Percentiles rank a stretch among this genome's conserved stretches.
These are phyloP conservation scores for Stichodactyla helianthus DNA, from an alignment of 64 coral and sea anemone genomes.

Conservation along the genomic window DNA sequence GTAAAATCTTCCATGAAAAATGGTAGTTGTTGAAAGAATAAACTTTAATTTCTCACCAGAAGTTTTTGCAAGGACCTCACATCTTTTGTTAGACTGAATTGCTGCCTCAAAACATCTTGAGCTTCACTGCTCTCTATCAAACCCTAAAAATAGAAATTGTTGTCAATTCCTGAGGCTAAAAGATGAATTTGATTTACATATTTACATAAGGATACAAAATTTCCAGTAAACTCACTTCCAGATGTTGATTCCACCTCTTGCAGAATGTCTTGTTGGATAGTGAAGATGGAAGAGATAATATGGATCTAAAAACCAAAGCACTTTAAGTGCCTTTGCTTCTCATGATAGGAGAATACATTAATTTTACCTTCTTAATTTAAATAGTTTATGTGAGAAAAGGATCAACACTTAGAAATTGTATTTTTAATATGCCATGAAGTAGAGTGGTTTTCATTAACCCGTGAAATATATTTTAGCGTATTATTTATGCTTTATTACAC, in stretches of 20 bases:
- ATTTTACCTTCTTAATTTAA: no score
- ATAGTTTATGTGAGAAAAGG: no score
- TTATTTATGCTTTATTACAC: no score
- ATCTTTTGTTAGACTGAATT: constrained; percentile 72
- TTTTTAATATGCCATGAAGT: no score
- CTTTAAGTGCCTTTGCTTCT: no score
- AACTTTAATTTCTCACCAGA: constrained; percentile 47
- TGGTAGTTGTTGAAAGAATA: background rate
- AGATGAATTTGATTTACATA: background rate
- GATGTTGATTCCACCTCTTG: constrained; percentile 54
- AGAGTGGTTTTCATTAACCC: no score
- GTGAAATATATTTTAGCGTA: no score
- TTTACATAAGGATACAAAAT: background rate
- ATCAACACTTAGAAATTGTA: no score
- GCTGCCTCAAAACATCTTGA: constrained; percentile 45
- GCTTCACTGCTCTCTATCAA: constrained; percentile 44
- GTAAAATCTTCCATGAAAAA: no score
- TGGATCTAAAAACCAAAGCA: constrained; percentile 16
- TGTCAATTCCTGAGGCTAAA: background rate
- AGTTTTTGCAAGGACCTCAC: constrained; percentile 71
- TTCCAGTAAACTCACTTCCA: constrained; percentile 30
- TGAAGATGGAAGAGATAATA: constrained; percentile 59
- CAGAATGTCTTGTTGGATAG: constrained; percentile 45
- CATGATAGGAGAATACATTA: no score
- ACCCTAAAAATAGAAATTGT: constrained; percentile 29